Evolutionary conservation across 2,888 invertebrate genomes (phyloP), one percentile per base, ranked within the genome.

Genomic region (Steinernema scapterisci): DNA sequence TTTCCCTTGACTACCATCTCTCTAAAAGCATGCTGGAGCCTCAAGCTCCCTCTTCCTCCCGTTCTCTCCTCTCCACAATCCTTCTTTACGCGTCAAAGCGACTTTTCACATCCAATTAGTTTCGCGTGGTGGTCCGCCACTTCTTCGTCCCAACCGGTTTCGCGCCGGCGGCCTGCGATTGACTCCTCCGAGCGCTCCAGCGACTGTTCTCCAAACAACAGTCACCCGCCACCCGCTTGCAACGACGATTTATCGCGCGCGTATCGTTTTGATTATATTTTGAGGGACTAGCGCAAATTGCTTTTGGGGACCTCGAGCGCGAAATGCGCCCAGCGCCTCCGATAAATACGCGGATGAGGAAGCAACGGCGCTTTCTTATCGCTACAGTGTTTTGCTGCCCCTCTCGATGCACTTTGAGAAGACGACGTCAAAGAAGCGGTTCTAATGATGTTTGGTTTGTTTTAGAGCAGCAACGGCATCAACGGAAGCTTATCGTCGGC

Each of bases 41-140:
- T 38, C 9, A 38, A 38, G 38, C 38, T 38, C 9, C 38, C 38
- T 9, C 9, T 9, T 9, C 9, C 38, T 38, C 38, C 38, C 38
- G 3, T 9, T 9, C 9, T 9, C 38, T 38, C 3, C 38, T 38
- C 48, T 48, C 19, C 27, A 63, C 63, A 25, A 31, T 63, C 63
- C 54, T 38, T 38, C 38, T 16, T 54, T 54, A 54, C 54, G 21
- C 54, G 19, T 63, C 63, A 19, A 48, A 27, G 31, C 63, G 63
- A 27, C 63, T 63, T 63, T 63, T 63, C 63, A 63, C 63, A 63
- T 63, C 63, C 63, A 63, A 63, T 63, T 63, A 63, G 63, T 63
- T 21, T 27, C 63, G 63, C 63, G 63, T 25, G 23, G 63, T 25
- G 23, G 63, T 27, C 63, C 31, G 63, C 63, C 27, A 63, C 63